Evolutionary conservation across 1,140 invertebrate genomes (phyloP), one percentile per base, ranked within the genome.

Genomic region (Zeugodacus cucurbitae): DNA sequence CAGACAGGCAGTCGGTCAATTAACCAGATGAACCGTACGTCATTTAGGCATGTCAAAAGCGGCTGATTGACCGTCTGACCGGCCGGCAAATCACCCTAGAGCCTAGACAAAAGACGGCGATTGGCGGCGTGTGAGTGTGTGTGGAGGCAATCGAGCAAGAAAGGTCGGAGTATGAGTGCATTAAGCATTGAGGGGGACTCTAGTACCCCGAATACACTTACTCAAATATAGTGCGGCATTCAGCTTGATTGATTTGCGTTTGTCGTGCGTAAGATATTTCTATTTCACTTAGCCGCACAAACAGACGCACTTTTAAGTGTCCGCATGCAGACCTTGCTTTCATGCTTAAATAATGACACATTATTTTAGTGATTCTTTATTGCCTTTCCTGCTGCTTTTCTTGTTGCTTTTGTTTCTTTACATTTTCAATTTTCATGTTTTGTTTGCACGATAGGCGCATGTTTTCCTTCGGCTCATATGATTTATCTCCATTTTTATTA

Each of bases 241-340:
- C 74, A 48, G 41, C 44, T 48, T 82, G 74, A 82, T 82, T 82
- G 74, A 82, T 82, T 82, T 29, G 74, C 44, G 74, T 41, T 48
- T 82, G 74, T 48, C 41, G 41, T 82, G 70, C n/a, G 26, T 82
- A 41, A 10, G 48, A 6, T 7, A 10, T 48, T 48, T 82, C 44
- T 41, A 44, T 29, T 82, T 29, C 22, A 82, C 20, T 44, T 10
- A 74, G 26, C 29, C 70, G 32, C 70, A 44, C 37, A 22, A 41
- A 17, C 20, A 74, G 5, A 74, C 6, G 37, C 37, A 44, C 37
- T 70, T 4, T 6, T 8, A 62, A 67, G 64, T 29, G 29, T 32
- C 34, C 29, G 64, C 17, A 32, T 34, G 4, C 14, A 70, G 14
- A 32, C 29, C 17, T 70, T n/a, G n/a, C n/a, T 34, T 74, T 74